Conservation (phyloP, 1,140 invertebrate species). For the Ceratina australensis region DNA sequence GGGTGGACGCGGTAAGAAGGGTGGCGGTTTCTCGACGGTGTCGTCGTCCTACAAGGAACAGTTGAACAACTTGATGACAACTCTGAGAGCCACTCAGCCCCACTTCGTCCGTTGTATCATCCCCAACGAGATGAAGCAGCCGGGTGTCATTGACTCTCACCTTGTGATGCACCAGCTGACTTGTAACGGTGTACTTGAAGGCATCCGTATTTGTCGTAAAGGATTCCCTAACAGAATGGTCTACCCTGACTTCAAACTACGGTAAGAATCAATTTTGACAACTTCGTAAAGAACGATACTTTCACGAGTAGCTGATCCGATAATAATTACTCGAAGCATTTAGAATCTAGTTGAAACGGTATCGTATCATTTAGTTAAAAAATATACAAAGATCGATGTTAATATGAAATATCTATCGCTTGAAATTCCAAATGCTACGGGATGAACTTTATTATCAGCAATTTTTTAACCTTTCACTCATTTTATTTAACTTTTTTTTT, state of each 20-base stretch:
- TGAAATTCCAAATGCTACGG: background rate
- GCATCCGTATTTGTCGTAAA: constrained; percentile 99
- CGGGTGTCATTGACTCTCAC: constrained; percentile 98
- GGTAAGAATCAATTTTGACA: constrained; percentile 85
- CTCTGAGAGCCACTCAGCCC: constrained; percentile 96
- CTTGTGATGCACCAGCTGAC: constrained; percentile 99
- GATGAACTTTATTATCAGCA: background rate
- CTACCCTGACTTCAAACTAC: constrained; percentile 99
- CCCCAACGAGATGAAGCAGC: constrained; percentile 98
- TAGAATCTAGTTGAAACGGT: background rate
- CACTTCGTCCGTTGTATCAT: constrained; percentile 99
- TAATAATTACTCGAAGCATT: background rate
- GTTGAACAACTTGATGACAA: constrained; percentile 98
- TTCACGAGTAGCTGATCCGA: too few relatives aligned
- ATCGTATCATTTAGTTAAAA: background rate
- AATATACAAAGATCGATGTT: background rate
- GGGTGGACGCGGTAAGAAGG: constrained; percentile 95
- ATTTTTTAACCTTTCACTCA: background rate
- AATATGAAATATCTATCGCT: background rate
- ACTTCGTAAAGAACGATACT: too few relatives aligned
- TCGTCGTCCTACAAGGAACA: constrained; percentile 97
- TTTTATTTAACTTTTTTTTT: background rate
- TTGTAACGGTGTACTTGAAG: constrained; percentile 99
- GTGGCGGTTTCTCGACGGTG: constrained; percentile 97
- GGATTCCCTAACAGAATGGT: constrained; percentile 99